These are phyloP conservation scores for Polylopha cassiicola DNA, from an alignment of 2,888 invertebrate genomes.

Conservation along the genomic window DNA sequence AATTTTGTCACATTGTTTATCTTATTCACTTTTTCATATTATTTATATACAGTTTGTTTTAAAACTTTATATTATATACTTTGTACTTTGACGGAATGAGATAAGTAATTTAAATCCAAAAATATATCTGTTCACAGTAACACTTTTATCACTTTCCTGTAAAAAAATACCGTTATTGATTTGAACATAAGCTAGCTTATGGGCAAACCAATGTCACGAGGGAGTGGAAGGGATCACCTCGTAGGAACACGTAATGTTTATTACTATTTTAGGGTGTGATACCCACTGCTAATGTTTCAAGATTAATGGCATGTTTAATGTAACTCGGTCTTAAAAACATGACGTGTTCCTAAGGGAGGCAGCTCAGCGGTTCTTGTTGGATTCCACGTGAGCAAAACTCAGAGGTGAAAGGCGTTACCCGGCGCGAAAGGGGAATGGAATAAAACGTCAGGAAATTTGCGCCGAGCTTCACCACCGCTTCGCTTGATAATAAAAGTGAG, in stretches of 20 bases:
- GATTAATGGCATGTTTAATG: conserved; percentile 7
- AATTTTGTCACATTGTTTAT: conserved; percentile 48
- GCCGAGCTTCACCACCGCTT: conserved; percentile 68
- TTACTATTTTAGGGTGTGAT: conserved; percentile 13
- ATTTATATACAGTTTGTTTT: conserved; percentile 36
- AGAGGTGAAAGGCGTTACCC: conserved; percentile 76
- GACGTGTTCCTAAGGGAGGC: conserved; percentile 57
- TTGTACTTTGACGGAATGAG: conserved; percentile 69
- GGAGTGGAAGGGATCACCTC: conserved; percentile 48
- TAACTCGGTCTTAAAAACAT: conserved; percentile 28
- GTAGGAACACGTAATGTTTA: conserved; percentile 44
- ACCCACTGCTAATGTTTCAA: conserved; percentile 5
- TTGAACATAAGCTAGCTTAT: conserved; percentile 62
- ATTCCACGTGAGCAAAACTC: conserved; percentile 68
- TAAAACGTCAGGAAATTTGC: conserved; percentile 44
- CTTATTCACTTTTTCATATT: conserved; percentile 41
- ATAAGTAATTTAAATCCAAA: conserved; percentile 61
- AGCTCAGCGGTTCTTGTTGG: conserved; percentile 70
- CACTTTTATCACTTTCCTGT: conserved; percentile 58
- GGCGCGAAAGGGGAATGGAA: conserved; percentile 64
- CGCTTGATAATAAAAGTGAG: conserved; percentile 40
- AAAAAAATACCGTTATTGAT: conserved; percentile 47
- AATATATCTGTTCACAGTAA: conserved; percentile 60
- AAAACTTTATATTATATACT: conserved; percentile 56
- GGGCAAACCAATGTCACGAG: conserved; percentile 51